phyloP scores from a whole-genome alignment of 2,797 vertebrate species.

The Morus bassanus region DNA sequence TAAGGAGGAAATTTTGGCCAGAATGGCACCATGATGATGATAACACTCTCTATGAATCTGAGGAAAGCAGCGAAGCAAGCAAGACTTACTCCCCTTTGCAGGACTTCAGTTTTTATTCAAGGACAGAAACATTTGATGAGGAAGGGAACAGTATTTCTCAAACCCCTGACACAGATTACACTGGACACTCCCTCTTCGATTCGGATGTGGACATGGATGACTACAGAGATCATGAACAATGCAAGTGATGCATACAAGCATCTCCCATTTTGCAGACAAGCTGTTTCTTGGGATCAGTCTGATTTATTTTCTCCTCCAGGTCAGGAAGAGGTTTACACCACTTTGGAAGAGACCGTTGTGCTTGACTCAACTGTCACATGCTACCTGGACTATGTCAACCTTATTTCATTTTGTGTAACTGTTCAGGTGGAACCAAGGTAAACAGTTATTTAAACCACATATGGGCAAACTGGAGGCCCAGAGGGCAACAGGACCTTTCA shows the following conservation, averaged over 20 bases:
- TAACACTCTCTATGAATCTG: constrained; percentile 85
- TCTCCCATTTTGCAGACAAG: background rate
- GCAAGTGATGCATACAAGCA: constrained; percentile 73
- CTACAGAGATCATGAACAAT: constrained; percentile 85
- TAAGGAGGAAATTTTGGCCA: constrained; percentile 94
- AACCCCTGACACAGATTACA: constrained; percentile 89
- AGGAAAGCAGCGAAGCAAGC: constrained; percentile 88
- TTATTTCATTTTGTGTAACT: constrained; percentile 67
- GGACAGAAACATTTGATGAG: constrained; percentile 92
- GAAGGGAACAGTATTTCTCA: constrained; percentile 86
- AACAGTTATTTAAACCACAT: constrained; percentile 29
- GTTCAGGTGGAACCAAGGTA: constrained; percentile 53
- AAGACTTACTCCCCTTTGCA: constrained; percentile 81
- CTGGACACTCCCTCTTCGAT: constrained; percentile 93
- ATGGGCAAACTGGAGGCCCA: background rate
- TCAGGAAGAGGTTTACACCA: background rate
- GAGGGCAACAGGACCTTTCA: constrained; percentile 51
- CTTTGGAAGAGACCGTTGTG: constrained; percentile 28
- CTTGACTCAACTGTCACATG: constrained; percentile 44
- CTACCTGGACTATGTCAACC: constrained; percentile 56
- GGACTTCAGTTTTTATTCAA: constrained; percentile 92
- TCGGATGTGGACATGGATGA: constrained; percentile 93
- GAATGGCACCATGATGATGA: constrained; percentile 95
- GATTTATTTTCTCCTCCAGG: constrained; percentile 20
- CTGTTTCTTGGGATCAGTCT: constrained; percentile 25